Conservation (phyloP, 1,140 invertebrate genomes). For the Coboldia fuscipes region DNA sequence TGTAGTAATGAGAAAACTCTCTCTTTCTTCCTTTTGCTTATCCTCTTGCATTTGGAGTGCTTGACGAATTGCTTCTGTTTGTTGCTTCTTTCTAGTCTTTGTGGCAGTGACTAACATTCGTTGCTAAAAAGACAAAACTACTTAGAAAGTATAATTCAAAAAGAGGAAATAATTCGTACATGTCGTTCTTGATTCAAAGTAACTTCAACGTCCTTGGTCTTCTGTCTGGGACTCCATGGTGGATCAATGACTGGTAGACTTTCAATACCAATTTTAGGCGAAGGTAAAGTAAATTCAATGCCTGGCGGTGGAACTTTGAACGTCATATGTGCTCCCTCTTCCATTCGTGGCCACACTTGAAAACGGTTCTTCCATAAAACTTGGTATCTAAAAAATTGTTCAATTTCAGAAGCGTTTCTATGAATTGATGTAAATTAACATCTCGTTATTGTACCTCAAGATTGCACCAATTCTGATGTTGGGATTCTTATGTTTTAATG, state of each 20-base stretch:
- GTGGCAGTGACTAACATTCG: conserved; percentile 77
- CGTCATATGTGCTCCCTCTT: conserved; percentile 80
- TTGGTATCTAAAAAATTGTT: conserved; percentile 42
- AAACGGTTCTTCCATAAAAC: conserved; percentile 92
- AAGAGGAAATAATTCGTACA: conserved; percentile 29
- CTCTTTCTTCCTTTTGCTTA: conserved; percentile 78
- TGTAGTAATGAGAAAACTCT: conserved; percentile 92
- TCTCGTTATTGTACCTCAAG: conserved; percentile 17
- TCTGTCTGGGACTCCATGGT: conserved; percentile 94
- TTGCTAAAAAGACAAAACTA: neutral
- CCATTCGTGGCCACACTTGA: conserved; percentile 97
- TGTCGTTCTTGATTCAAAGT: conserved; percentile 96
- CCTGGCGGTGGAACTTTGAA: conserved; percentile 96
- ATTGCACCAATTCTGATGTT: conserved; percentile 38
- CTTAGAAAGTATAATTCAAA: neutral
- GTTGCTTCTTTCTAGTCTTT: conserved; percentile 94
- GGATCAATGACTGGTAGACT: conserved; percentile 89
- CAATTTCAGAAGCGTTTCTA: conserved; percentile 1
- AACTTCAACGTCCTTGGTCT: conserved; percentile 97
- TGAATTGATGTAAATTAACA: neutral
- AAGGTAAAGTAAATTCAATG: conserved; percentile 96
- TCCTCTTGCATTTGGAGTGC: conserved; percentile 90
- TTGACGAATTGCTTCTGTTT: conserved; percentile 90
- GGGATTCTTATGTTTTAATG: conserved; percentile 64
- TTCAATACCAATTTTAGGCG: conserved; percentile 93